Percentiles rank a stretch among this genome's conserved stretches.
Evolutionary conservation across 2,797 vertebrate species (phyloP).

Genomic region (Hirundo rustica): DNA sequence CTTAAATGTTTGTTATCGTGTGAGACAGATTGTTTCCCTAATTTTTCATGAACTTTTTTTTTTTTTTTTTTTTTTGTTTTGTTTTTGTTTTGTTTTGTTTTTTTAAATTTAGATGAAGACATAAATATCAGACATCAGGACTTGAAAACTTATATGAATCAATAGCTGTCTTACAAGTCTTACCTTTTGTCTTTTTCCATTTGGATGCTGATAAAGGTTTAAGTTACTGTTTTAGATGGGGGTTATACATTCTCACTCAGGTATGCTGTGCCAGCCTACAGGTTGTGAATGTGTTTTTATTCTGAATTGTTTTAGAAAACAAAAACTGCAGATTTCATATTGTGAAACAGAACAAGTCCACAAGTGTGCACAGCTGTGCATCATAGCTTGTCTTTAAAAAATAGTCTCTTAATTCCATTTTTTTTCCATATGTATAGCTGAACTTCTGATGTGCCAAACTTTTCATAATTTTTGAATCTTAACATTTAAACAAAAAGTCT

Average conservation of each 20-base stretch:
- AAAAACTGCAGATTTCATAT: constrained; percentile 81
- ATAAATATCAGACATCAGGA: constrained; percentile 90
- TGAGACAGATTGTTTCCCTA: constrained; percentile 90
- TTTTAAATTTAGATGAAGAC: constrained; percentile 86
- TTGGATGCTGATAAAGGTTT: constrained; percentile 91
- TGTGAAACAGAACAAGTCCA: constrained; percentile 81
- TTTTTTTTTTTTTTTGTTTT: constrained; percentile 15
- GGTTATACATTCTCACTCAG: constrained; percentile 98
- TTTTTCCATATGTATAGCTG: constrained; percentile 78
- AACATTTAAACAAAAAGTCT: constrained; percentile 86
- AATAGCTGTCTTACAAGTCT: constrained; percentile 90
- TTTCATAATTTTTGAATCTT: constrained; percentile 88
- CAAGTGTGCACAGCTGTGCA: constrained; percentile 76
- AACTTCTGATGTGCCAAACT: constrained; percentile 93
- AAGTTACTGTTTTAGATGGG: constrained; percentile 95
- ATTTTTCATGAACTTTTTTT: constrained; percentile 83
- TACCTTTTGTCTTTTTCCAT: constrained; percentile 86
- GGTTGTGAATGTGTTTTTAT: constrained; percentile 99
- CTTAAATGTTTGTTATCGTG: constrained; percentile 98
- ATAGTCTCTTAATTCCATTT: constrained; percentile 77
- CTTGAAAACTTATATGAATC: constrained; percentile 94
- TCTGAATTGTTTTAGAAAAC: constrained; percentile 88
- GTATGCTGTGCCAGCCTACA: constrained; percentile 99
- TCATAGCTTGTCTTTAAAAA: constrained; percentile 70
- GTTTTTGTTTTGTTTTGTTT: constrained; percentile 69